Conservation (phyloP, 2,797 vertebrate genomes). For the Cynopterus sphinx region DNA sequence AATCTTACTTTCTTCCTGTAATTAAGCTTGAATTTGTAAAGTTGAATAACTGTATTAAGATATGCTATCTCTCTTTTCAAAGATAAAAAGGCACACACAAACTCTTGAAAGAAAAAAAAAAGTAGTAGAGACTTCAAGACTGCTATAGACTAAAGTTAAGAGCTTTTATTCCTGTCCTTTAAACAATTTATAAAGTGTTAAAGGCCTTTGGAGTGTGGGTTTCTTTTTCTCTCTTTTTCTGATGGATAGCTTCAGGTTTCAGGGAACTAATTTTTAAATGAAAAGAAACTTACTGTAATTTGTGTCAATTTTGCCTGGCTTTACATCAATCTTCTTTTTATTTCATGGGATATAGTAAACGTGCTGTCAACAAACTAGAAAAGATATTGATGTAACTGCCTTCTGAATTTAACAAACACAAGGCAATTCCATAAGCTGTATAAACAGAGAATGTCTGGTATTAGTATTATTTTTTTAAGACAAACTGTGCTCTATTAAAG, state of each 20-base stretch:
- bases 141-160: not conserved
- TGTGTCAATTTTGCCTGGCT: not conserved
- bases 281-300: not conserved
- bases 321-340: not conserved
- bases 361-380: not conserved
- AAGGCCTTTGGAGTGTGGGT: not conserved
- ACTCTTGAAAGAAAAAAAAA: not conserved
- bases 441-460: not conserved
- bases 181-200: not conserved
- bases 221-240: not conserved
- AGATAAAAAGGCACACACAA: not conserved
- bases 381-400: not conserved
- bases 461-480: not conserved
- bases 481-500: not conserved
- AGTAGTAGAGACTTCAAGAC: not conserved
- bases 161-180: not conserved
- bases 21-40: not conserved
- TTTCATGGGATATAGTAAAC: not conserved
- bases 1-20: not conserved
- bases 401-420: constrained; percentile 5
- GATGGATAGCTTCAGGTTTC: not conserved
- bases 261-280: not conserved
- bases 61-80: not conserved
- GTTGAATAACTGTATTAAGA: not conserved
- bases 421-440: not conserved